Base-by-base conservation (phyloP, 2,888 invertebrate genomes). In the Itoplectis maculator region DNA sequence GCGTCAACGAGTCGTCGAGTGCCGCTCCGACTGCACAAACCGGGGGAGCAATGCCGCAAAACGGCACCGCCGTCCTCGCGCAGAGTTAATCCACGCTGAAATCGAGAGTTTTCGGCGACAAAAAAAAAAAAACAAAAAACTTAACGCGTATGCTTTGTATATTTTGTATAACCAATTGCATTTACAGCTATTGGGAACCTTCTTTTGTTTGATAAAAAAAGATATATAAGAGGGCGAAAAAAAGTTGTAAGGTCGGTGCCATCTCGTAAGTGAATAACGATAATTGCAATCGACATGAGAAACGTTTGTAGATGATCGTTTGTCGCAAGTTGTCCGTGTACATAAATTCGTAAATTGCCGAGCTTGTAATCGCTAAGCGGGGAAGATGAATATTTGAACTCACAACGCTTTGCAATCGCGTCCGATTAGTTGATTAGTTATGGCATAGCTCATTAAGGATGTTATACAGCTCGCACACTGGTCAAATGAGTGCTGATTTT, bases 1-100 rank as follows among this genome's bases (percentile, higher is more conserved):
- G 89, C 68, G 86, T 87, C n/a, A 91, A 86, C 66, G 92, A 92
- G 82, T 87, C 88, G 4, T 82, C 90, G 8, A 90, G 85, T 77
- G 86, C 86, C 7, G 87, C 88, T 20, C 80, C 88, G 4, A 86
- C 88, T 7, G 83, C 89, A 5, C 92, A 91, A 80, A 82, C 73
- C 35, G 85, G 90, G 61, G 80, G 90, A 63, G 80, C 85, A 9
- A 86, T 88, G 15, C 88, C 87, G 8, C 91, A 90, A 82, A 91
- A 91, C 51, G 91, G 91, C 35, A 88, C 88, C 6, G 87, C 88
- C 86, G 80, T 85, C 85, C 65, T 89, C 86, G 75, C 90, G 86
- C 89, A 91, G 69, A 91, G 88, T 87, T 90, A 90, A 90, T 83
- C 65, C 29, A 54, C 15, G n/a, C 9, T 18, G 20, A 59, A 59